Evolutionary conservation across 2,888 invertebrate species (phyloP).

Genomic region (Taenaris catops): DNA sequence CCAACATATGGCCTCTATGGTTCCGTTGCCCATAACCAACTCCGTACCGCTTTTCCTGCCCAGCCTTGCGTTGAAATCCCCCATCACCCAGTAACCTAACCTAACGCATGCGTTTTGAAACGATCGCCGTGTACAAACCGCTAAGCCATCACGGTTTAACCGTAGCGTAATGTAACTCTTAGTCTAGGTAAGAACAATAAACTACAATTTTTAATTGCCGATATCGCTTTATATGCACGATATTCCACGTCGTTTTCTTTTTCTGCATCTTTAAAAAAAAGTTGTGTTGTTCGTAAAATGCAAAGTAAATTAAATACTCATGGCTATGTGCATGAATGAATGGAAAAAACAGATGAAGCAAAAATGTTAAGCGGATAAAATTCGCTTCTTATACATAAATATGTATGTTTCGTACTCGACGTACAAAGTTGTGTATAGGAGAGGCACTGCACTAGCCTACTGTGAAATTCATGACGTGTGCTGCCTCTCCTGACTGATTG

Average conservation of each 20-base stretch:
- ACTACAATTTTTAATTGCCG: too few species aligned
- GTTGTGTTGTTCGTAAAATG: conserved; percentile 9
- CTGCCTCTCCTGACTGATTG: conserved; percentile 61
- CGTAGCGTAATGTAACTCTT: too few species aligned
- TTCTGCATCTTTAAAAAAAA: conserved; percentile 10
- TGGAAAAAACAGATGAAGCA: conserved; percentile 14
- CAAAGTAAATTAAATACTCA: conserved; percentile 18
- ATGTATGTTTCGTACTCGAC: conserved; percentile 10
- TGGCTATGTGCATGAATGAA: conserved; percentile 12
- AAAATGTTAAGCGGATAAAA: conserved; percentile 16
- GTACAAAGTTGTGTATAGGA: conserved; percentile 6
- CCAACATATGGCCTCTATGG: too few species aligned
- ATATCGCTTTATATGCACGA: too few species aligned
- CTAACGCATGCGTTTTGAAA: too few species aligned
- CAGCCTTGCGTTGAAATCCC: too few species aligned
- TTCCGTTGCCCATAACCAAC: too few species aligned
- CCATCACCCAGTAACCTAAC: too few species aligned
- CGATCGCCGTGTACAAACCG: too few species aligned
- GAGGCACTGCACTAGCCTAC: conserved; percentile 30
- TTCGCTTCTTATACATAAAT: conserved; percentile 16
- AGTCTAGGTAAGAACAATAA: too few species aligned
- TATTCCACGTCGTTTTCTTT: conserved; percentile 2
- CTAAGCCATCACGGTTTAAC: too few species aligned
- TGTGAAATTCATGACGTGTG: conserved; percentile 65
- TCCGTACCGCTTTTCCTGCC: too few species aligned